Conservation (phyloP, 2,113 vertebrate species). For the Emydura subglobosa region DNA sequence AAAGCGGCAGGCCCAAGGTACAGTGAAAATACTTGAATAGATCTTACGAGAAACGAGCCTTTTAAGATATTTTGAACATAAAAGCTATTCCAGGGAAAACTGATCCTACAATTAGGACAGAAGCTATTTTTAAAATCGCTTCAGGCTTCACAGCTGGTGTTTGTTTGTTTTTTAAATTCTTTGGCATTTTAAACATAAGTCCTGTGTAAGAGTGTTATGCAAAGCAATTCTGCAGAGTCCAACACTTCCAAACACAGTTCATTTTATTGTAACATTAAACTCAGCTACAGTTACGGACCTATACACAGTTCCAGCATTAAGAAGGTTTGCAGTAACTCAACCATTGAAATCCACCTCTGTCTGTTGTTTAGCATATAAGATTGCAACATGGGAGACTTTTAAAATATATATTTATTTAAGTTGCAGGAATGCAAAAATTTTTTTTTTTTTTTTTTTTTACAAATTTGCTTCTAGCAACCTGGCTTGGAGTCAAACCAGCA, state of each 20-base stretch:
- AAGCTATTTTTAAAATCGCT: conserved; percentile 68
- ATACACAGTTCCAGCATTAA: background rate
- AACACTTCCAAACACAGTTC: background rate
- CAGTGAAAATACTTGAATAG: conserved; percentile 64
- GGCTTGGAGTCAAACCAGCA: background rate
- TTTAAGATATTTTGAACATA: conserved; percentile 72
- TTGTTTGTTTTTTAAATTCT: conserved; percentile 54
- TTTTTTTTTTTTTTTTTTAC: too few relatives aligned
- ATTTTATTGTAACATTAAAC: background rate
- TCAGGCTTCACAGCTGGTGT: conserved; percentile 59
- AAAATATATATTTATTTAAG: background rate
- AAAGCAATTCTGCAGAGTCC: conserved; percentile 15
- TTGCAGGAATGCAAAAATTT: background rate
- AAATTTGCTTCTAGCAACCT: background rate
- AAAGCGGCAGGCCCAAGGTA: conserved; percentile 65
- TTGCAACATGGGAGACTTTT: background rate
- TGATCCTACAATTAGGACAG: conserved; percentile 61
- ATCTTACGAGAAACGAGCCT: conserved; percentile 62
- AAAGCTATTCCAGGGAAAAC: conserved; percentile 55
- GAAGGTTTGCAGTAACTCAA: background rate
- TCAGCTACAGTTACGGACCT: background rate
- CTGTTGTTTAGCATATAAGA: conserved; percentile 26
- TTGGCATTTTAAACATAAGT: conserved; percentile 60
- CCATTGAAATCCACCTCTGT: background rate
- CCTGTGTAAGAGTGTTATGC: background rate